These are phyloP conservation scores for Polylopha cassiicola DNA, from an alignment of 2,888 invertebrate species.

Conservation along the genomic window DNA sequence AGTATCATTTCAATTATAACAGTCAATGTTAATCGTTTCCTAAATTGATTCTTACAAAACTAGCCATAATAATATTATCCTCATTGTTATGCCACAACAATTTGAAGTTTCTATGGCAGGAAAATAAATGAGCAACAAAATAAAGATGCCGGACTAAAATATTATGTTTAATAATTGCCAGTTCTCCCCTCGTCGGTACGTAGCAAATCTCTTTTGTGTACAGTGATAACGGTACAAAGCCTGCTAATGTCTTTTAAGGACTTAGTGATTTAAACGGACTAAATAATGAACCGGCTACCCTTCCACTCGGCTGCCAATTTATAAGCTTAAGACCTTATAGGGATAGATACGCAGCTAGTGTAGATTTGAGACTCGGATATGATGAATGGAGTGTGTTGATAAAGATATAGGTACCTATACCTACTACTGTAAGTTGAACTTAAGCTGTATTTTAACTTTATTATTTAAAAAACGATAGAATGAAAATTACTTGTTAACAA, in stretches of 20 bases:
- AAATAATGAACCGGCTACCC: constrained; percentile 74
- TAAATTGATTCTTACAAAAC: no score
- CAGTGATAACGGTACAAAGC: constrained; percentile 73
- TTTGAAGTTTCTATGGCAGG: constrained; percentile 1
- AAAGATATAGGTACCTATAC: no score
- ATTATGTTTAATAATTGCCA: constrained; percentile 55
- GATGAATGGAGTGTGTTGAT: no score
- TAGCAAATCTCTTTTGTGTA: constrained; percentile 73
- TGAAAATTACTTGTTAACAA: no score
- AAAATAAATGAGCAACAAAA: constrained; percentile 9
- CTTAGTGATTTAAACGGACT: constrained; percentile 78
- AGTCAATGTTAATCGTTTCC: background rate
- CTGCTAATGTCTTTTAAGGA: constrained; percentile 76
- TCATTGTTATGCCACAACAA: background rate
- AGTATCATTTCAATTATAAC: no score
- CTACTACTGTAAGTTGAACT: no score
- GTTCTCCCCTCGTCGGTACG: constrained; percentile 44
- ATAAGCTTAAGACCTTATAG: constrained; percentile 56
- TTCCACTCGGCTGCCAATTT: constrained; percentile 58
- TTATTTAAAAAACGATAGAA: no score
- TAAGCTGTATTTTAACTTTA: no score
- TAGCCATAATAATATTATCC: no score
- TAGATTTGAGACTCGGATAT: no score
- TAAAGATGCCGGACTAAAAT: constrained; percentile 32
- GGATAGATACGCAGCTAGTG: no score